Conservation (phyloP, 2,888 invertebrate species). For the Scaptomyza reducta region DNA sequence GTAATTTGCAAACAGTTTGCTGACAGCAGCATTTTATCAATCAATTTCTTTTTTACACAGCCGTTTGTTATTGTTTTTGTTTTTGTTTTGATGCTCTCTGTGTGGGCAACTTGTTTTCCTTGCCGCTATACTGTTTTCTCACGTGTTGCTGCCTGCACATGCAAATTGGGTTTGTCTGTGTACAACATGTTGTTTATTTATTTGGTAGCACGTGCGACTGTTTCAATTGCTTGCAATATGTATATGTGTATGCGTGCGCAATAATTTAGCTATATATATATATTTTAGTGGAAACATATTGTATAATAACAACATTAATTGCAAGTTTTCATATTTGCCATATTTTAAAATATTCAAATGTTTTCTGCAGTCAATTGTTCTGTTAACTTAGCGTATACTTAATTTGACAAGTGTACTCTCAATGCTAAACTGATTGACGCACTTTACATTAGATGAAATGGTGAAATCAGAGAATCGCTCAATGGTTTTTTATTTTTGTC, state of each 20-base stretch:
- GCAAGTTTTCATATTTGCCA: constrained; percentile 1
- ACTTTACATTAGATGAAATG: neutral
- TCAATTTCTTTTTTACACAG: constrained; percentile 46
- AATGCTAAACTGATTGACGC: constrained; percentile 20
- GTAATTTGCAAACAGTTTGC: constrained; percentile 42
- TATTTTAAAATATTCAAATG: neutral
- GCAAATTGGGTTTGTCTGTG: constrained; percentile 61
- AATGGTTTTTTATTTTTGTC: no score
- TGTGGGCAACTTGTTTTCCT: constrained; percentile 37
- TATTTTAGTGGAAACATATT: neutral
- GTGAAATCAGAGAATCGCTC: no score
- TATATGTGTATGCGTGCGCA: neutral
- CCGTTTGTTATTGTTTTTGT: constrained; percentile 27
- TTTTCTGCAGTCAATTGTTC: constrained; percentile 10
- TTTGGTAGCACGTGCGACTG: constrained; percentile 61
- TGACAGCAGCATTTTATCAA: constrained; percentile 51
- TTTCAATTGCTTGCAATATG: constrained; percentile 50
- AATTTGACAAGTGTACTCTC: constrained; percentile 13
- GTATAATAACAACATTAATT: constrained; percentile 16
- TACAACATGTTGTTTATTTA: constrained; percentile 63
- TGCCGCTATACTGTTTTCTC: constrained; percentile 57
- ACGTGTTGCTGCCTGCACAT: constrained; percentile 63
- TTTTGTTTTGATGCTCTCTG: constrained; percentile 21
- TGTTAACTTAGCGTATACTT: constrained; percentile 21
- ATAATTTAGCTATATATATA: neutral